Evolutionary conservation across 2,888 invertebrate genomes (phyloP).

Genomic region (Crepidodera aurea): DNA sequence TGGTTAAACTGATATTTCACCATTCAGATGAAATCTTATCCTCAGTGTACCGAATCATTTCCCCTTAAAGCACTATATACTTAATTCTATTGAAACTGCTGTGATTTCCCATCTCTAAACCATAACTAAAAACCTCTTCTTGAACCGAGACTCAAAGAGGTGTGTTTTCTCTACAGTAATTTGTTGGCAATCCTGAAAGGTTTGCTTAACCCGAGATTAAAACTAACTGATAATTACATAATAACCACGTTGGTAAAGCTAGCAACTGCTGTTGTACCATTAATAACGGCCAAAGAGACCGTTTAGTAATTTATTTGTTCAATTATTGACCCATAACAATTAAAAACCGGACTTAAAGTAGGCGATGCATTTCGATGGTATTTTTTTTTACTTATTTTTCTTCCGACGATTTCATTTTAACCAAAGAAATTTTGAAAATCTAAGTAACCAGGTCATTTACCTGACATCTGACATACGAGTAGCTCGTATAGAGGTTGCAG

Average conservation of each 20-base stretch:
- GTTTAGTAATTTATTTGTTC: slow-evolving; percentile 64
- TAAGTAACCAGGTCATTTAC: too few relatives aligned
- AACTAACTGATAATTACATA: slow-evolving; percentile 66
- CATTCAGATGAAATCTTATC: too few relatives aligned
- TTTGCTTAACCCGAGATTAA: slow-evolving; percentile 65
- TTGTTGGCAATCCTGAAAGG: slow-evolving; percentile 63
- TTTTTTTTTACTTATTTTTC: slow-evolving; percentile 12
- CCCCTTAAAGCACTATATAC: too few relatives aligned
- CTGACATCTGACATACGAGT: too few relatives aligned
- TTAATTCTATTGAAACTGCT: neutral
- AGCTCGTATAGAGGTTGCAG: too few relatives aligned
- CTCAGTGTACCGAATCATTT: too few relatives aligned
- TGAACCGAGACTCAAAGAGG: slow-evolving; percentile 35
- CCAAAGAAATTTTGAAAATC: too few relatives aligned
- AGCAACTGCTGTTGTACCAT: slow-evolving; percentile 62
- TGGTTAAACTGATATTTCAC: too few relatives aligned
- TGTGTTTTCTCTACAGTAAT: slow-evolving; percentile 55
- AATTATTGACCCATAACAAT: slow-evolving; percentile 63
- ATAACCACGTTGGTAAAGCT: slow-evolving; percentile 61
- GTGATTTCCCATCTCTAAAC: slow-evolving; percentile 9
- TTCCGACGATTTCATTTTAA: slow-evolving; percentile 10
- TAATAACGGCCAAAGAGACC: slow-evolving; percentile 61
- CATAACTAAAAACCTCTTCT: slow-evolving; percentile 14
- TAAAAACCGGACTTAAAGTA: slow-evolving; percentile 53
- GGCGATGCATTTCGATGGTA: slow-evolving; percentile 44